A percentile compares a stretch with the other conserved stretches of the same genome.
phyloP scores from a whole-genome alignment of 2,888 invertebrate species.

The Scotopteryx bipunctaria region DNA sequence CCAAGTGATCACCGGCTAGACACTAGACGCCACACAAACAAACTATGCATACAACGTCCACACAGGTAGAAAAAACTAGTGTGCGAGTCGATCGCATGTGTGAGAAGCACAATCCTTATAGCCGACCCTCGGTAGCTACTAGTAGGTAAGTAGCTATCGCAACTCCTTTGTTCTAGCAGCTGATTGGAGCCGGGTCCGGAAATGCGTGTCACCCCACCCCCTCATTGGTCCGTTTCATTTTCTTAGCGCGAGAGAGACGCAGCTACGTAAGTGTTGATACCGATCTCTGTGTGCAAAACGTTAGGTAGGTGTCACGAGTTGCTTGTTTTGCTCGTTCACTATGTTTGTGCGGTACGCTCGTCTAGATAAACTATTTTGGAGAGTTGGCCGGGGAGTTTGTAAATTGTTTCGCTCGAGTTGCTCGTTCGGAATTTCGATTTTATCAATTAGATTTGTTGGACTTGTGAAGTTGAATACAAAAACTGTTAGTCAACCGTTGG shows the following conservation, averaged over 20 bases:
- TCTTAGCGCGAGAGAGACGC: constrained; percentile 82
- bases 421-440: constrained; percentile 61
- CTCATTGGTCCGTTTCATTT: constrained; percentile 84
- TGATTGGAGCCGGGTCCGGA: constrained; percentile 84
- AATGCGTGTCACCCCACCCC: constrained; percentile 84
- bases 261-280: constrained; percentile 77
- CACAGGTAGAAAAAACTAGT: constrained; percentile 67
- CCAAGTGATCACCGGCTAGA: constrained; percentile 72
- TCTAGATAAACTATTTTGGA: constrained; percentile 75
- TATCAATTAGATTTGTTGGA: constrained; percentile 55
- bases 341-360: constrained; percentile 63
- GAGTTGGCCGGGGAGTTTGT: constrained; percentile 60
- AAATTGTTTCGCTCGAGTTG: constrained; percentile 68
- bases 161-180: constrained; percentile 84
- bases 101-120: constrained; percentile 65
- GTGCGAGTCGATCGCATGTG: constrained; percentile 59
- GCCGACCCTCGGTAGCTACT: constrained; percentile 76
- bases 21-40: constrained; percentile 64
- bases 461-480: constrained; percentile 18
- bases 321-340: constrained; percentile 66
- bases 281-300: constrained; percentile 72
- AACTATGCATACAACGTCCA: constrained; percentile 65
- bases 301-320: constrained; percentile 72
- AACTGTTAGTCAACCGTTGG: background rate
- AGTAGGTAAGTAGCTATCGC: constrained; percentile 81